These are phyloP conservation scores for Pelagia noctiluca DNA, from an alignment of 30 jellyfish, hydroid and myxozoan genomes.

Conservation along the genomic window DNA sequence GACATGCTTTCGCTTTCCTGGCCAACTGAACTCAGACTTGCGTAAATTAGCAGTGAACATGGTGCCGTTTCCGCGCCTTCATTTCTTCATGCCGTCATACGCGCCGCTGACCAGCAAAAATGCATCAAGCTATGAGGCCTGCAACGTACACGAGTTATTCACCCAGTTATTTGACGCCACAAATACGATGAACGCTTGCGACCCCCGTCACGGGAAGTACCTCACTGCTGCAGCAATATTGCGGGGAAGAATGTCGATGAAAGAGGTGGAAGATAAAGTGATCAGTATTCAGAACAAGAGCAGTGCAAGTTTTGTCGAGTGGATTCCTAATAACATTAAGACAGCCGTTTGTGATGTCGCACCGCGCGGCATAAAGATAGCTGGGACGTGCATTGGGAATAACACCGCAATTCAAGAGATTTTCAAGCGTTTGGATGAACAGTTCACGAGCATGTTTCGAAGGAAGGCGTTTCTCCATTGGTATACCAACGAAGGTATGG, in stretches of 20 bases:
- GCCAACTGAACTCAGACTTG: conserved; percentile 99
- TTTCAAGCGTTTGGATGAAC: conserved; percentile 98
- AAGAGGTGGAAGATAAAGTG: conserved; percentile 98
- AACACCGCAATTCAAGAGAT: conserved; percentile 99
- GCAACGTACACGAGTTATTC: conserved; percentile 96
- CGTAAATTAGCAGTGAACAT: conserved; percentile 99
- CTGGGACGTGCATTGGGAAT: conserved; percentile 98
- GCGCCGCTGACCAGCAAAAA: conserved; percentile 99
- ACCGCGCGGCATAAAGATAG: conserved; percentile 97
- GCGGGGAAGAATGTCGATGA: conserved; percentile 99
- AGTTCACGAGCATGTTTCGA: conserved; percentile 98
- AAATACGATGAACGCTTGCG: conserved; percentile 99
- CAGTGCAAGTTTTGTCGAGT: conserved; percentile 98
- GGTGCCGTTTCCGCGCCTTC: conserved; percentile 99
- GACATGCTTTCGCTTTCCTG: conserved; percentile 94
- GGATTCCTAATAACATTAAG: conserved; percentile 99
- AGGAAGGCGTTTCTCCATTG: conserved; percentile 99
- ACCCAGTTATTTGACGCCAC: conserved; percentile 97
- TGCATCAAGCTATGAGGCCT: conserved; percentile 89
- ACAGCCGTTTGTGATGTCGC: conserved; percentile 99
- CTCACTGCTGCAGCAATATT: conserved; percentile 99
- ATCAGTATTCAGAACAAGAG: conserved; percentile 95
- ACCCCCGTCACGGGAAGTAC: conserved; percentile 99
- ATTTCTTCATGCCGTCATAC: conserved; percentile 98
- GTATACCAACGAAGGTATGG: conserved; percentile 99